These are phyloP conservation scores for Neoarius graeffei DNA, from an alignment of 2,113 vertebrate genomes.

Conservation along the genomic window DNA sequence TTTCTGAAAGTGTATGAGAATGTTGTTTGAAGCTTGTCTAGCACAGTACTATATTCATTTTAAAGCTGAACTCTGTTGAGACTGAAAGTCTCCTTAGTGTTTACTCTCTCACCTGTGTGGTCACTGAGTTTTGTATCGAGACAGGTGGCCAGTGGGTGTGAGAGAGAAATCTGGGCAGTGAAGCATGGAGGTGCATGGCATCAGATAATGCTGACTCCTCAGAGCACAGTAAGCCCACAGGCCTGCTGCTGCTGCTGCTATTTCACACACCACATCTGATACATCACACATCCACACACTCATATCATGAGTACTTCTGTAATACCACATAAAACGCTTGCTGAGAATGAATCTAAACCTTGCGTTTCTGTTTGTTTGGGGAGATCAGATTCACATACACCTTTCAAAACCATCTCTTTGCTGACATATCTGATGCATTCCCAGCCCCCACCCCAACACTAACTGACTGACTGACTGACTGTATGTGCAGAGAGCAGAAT, in stretches of 20 bases:
- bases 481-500: constrained; percentile 20
- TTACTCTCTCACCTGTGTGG: constrained; percentile 52
- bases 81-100: constrained; percentile 46
- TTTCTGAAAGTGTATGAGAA: not conserved
- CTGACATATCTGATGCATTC: constrained; percentile 23
- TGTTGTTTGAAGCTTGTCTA: no score
- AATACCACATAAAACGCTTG: not conserved
- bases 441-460: constrained; percentile 3
- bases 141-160: constrained; percentile 71
- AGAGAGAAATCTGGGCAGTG: constrained; percentile 58
- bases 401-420: constrained; percentile 11
- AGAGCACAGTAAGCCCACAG: constrained; percentile 63
- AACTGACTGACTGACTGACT: not conserved
- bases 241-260: constrained; percentile 49
- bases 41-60: no score
- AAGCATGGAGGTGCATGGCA: constrained; percentile 69
- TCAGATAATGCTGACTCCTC: constrained; percentile 68
- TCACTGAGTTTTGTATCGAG: constrained; percentile 51
- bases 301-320: not conserved
- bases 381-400: not conserved
- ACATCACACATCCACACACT: constrained; percentile 25
- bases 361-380: not conserved
- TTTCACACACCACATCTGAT: constrained; percentile 51
- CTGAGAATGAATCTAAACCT: not conserved
- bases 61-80: not conserved